These are phyloP conservation scores for Scylla paramamosain DNA, from an alignment of 1,140 invertebrate species.

Conservation along the genomic window DNA sequence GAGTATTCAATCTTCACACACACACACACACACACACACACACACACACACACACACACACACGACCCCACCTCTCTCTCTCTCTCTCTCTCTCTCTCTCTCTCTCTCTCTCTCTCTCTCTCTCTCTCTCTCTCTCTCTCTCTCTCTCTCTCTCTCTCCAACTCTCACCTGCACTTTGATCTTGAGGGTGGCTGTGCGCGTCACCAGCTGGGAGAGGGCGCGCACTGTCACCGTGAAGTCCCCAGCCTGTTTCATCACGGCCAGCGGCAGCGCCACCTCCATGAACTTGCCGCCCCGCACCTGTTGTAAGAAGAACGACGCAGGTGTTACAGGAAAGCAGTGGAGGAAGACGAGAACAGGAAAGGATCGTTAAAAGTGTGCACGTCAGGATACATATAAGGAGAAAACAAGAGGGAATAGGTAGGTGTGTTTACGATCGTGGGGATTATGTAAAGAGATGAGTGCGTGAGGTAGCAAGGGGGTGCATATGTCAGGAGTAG, in stretches of 20 bases:
- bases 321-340: background rate
- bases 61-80: too few relatives aligned
- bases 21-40: too few relatives aligned
- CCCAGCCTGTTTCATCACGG: conserved; percentile 80
- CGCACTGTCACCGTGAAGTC: conserved; percentile 81
- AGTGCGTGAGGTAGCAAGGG: too few relatives aligned
- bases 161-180: conserved; percentile 60
- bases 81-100: too few relatives aligned
- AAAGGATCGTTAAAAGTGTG: background rate
- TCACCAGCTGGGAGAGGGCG: conserved; percentile 81
- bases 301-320: background rate
- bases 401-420: too few relatives aligned
- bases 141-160: background rate
- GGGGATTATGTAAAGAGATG: too few relatives aligned
- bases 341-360: background rate
- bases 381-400: background rate
- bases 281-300: conserved; percentile 43
- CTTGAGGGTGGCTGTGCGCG: conserved; percentile 45
- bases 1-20: too few relatives aligned
- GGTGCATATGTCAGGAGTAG: too few relatives aligned
- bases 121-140: background rate
- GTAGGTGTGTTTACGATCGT: too few relatives aligned
- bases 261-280: conserved; percentile 80
- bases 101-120: too few relatives aligned
- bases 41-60: too few relatives aligned